phyloP scores from a whole-genome alignment of 2,888 invertebrate genomes.

The Drosophila infuscata region DNA sequence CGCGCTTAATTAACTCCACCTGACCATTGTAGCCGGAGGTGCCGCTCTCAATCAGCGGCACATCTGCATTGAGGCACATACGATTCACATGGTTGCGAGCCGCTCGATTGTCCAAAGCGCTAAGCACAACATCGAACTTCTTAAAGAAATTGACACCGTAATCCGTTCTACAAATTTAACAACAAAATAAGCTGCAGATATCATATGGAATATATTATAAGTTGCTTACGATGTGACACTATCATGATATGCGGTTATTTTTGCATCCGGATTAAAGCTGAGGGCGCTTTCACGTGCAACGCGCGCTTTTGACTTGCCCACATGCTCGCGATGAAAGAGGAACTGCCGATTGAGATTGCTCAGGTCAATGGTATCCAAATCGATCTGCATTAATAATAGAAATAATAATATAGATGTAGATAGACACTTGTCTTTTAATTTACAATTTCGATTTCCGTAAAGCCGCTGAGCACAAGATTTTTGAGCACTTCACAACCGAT shows the following conservation, averaged over 20 bases:
- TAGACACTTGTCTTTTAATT: slow-evolving; percentile 83
- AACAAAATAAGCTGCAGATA: background rate
- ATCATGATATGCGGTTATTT: slow-evolving; percentile 96
- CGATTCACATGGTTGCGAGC: slow-evolving; percentile 99
- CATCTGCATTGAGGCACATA: slow-evolving; percentile 97
- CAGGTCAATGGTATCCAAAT: slow-evolving; percentile 99
- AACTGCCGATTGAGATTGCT: slow-evolving; percentile 99
- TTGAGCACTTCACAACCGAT: slow-evolving; percentile 99
- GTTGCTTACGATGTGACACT: slow-evolving; percentile 93
- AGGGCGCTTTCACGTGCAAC: slow-evolving; percentile 96
- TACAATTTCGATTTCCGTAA: slow-evolving; percentile 97
- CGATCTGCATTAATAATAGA: slow-evolving; percentile 89
- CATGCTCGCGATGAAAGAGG: slow-evolving; percentile 99
- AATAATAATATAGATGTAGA: background rate
- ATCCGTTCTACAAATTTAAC: slow-evolving; percentile 89
- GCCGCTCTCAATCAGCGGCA: slow-evolving; percentile 98
- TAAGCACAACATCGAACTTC: slow-evolving; percentile 95
- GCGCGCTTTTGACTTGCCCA: slow-evolving; percentile 97
- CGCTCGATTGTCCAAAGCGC: slow-evolving; percentile 98
- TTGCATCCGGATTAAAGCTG: slow-evolving; percentile 94
- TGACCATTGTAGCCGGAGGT: slow-evolving; percentile 99
- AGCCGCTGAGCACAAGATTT: slow-evolving; percentile 97
- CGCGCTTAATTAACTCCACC: slow-evolving; percentile 94
- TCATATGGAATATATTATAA: background rate
- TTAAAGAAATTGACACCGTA: slow-evolving; percentile 97